Evolutionary conservation across 92 coral and sea anemone species (phyloP).

Genomic region (Siderastrea siderea): DNA sequence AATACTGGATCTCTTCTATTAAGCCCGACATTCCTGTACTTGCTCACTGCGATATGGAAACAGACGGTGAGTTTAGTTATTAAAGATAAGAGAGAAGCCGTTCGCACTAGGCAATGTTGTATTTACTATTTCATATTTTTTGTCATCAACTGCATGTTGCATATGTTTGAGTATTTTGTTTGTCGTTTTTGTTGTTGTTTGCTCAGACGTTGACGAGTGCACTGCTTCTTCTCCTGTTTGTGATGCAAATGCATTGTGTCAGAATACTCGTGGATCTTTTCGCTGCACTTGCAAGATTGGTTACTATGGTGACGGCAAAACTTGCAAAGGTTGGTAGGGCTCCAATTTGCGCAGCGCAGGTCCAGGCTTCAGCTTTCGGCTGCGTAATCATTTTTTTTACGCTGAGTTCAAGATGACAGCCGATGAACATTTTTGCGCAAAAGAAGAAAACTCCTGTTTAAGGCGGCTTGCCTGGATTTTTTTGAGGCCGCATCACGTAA

Average conservation of each 20-base stretch:
- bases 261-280: neutral
- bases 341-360: no score
- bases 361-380: no score
- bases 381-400: no score
- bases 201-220: slow-evolving; percentile 10
- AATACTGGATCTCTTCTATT: neutral
- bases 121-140: no score
- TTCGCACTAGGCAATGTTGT: neutral
- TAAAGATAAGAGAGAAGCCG: neutral
- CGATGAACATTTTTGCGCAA: no score
- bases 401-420: no score
- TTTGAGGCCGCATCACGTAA: no score
- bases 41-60: slow-evolving; percentile 7
- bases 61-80: neutral
- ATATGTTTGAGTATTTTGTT: neutral
- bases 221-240: slow-evolving; percentile 1
- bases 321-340: slow-evolving; percentile 2
- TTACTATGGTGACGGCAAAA: slow-evolving; percentile 12
- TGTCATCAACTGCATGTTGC: no score
- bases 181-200: neutral
- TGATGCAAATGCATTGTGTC: neutral
- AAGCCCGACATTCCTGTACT: neutral
- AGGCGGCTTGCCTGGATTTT: no score
- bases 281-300: slow-evolving; percentile 14
- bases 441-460: no score